phyloP scores from a whole-genome alignment of 2,797 vertebrate species.

The Argentina silus region DNA sequence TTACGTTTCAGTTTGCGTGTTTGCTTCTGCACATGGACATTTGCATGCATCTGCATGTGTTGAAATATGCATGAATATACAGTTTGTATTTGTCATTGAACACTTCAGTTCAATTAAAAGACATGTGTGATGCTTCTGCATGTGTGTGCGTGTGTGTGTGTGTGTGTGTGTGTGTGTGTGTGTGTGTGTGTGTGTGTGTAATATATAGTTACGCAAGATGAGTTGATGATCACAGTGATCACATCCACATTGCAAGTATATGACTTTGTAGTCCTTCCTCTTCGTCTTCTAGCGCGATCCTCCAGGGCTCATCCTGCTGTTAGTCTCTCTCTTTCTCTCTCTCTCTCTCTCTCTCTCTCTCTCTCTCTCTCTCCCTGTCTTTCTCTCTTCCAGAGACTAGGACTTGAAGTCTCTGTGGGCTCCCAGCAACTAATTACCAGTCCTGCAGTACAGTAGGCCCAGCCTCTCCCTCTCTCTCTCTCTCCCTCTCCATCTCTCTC shows the following conservation, averaged over 20 bases:
- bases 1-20: too few relatives aligned
- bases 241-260: not conserved
- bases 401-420: too few relatives aligned
- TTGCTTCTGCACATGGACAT: not conserved
- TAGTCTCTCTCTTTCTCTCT: too few relatives aligned
- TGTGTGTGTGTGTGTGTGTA: not conserved
- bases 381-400: too few relatives aligned
- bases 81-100: not conserved
- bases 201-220: not conserved
- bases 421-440: too few relatives aligned
- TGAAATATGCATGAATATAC: not conserved
- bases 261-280: conserved; percentile 3
- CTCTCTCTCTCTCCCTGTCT: too few relatives aligned
- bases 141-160: too few relatives aligned
- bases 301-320: too few relatives aligned
- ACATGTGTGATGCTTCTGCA: not conserved
- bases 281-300: too few relatives aligned
- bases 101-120: not conserved
- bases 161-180: not conserved
- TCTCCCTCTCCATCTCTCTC: not conserved
- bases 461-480: not conserved
- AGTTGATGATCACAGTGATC: not conserved
- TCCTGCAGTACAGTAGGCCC: too few relatives aligned
- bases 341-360: not conserved
- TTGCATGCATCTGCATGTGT: not conserved